phyloP scores from a whole-genome alignment of 2,888 invertebrate genomes.

The Ferrisia virgata region DNA sequence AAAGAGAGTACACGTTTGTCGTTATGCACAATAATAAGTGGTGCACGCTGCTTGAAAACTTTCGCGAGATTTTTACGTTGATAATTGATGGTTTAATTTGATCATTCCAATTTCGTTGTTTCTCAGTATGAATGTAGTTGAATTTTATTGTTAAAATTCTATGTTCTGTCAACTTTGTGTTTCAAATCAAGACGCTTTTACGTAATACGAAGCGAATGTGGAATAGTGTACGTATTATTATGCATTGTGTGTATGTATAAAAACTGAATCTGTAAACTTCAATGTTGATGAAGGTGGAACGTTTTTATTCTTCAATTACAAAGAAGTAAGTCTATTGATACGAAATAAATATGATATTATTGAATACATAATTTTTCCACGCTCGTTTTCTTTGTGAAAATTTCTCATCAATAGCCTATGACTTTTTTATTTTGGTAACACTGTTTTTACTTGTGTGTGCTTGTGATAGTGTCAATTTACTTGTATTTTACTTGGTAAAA shows the following conservation, averaged over 20 bases:
- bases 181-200: neutral
- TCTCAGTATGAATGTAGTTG: too few species aligned
- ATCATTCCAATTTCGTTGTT: too few species aligned
- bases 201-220: neutral
- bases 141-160: neutral
- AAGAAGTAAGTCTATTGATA: neutral
- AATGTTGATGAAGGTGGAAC: too few species aligned
- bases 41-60: neutral
- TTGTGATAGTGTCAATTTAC: neutral
- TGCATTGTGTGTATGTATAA: too few species aligned
- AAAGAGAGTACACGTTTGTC: too few species aligned
- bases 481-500: neutral
- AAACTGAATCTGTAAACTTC: too few species aligned
- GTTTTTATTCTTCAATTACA: neutral
- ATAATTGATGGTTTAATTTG: neutral
- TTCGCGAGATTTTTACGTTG: neutral
- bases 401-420: neutral
- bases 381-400: neutral
- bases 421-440: neutral
- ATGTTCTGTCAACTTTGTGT: neutral
- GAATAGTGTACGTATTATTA: too few species aligned
- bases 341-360: neutral
- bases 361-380: neutral
- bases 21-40: neutral
- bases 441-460: neutral